phyloP scores from a whole-genome alignment of 2,113 vertebrate species.

The Podarcis raffonei region DNA sequence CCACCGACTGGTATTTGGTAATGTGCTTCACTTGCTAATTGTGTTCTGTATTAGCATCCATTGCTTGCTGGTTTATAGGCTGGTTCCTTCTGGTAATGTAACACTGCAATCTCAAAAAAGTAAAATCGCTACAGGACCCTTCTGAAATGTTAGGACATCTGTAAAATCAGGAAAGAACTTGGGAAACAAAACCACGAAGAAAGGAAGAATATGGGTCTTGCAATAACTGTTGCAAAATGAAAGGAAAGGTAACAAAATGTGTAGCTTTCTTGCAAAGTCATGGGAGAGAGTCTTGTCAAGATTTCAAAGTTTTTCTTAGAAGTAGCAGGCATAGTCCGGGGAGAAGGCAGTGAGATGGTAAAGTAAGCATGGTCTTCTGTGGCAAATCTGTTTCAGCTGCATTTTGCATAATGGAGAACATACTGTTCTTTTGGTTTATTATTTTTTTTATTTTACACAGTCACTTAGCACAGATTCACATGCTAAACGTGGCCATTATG shows the following conservation, averaged over 20 bases:
- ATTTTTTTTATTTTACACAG: background rate
- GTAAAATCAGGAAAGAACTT: background rate
- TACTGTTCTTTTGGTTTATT: background rate
- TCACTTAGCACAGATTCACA: background rate
- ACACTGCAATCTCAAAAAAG: background rate
- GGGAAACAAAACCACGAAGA: background rate
- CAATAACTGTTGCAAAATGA: background rate
- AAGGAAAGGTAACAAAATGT: background rate
- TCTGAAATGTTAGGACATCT: background rate
- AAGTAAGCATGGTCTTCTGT: background rate
- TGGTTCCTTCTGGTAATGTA: background rate
- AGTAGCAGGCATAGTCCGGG: background rate
- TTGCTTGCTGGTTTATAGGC: background rate
- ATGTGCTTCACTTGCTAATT: background rate
- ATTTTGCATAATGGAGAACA: background rate
- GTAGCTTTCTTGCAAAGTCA: background rate
- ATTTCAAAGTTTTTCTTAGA: background rate
- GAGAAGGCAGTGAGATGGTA: background rate
- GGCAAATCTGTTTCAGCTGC: background rate
- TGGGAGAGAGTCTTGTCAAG: too few relatives aligned
- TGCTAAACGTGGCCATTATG: background rate
- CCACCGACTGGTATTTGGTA: background rate
- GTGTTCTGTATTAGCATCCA: background rate
- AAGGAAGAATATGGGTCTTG: background rate
- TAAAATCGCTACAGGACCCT: too few relatives aligned